Conservation (phyloP, 2,797 vertebrate genomes). For the Lerista edwardsae region DNA sequence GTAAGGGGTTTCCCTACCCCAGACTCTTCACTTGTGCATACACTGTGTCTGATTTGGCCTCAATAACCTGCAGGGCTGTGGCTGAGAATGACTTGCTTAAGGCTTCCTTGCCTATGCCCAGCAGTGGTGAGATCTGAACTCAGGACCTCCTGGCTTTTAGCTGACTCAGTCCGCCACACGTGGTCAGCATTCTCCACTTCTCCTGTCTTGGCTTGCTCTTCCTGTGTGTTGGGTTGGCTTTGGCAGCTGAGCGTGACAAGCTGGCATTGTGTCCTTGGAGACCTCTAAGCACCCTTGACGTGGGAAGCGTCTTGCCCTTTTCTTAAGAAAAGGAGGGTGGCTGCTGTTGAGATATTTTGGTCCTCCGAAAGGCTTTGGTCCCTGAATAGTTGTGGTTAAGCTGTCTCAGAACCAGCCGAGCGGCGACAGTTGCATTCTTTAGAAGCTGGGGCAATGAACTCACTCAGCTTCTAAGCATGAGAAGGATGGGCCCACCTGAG, state of each 20-base stretch:
- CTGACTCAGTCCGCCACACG: too few species aligned
- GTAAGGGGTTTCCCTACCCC: conserved; percentile 63
- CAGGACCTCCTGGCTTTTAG: neutral
- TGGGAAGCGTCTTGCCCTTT: conserved; percentile 43
- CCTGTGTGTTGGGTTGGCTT: conserved; percentile 20
- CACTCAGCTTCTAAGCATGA: neutral
- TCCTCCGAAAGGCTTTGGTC: conserved; percentile 32
- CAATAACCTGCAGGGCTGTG: neutral
- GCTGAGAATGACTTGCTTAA: too few species aligned
- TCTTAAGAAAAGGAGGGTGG: conserved; percentile 8
- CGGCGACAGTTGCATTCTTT: neutral
- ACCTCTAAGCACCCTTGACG: conserved; percentile 42
- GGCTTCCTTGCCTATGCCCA: neutral
- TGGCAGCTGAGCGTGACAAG: neutral
- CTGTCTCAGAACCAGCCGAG: conserved; percentile 19
- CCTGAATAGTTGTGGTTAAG: conserved; percentile 10
- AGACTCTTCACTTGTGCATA: neutral
- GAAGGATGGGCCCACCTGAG: neutral
- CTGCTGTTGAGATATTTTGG: neutral
- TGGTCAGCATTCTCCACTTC: neutral
- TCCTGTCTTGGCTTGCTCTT: neutral
- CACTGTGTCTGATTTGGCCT: too few species aligned
- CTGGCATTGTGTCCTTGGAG: conserved; percentile 9
- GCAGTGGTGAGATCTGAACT: neutral
- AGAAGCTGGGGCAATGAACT: neutral